phyloP scores from a whole-genome alignment of 2,888 invertebrate species.

The Campopleginae sp. region DNA sequence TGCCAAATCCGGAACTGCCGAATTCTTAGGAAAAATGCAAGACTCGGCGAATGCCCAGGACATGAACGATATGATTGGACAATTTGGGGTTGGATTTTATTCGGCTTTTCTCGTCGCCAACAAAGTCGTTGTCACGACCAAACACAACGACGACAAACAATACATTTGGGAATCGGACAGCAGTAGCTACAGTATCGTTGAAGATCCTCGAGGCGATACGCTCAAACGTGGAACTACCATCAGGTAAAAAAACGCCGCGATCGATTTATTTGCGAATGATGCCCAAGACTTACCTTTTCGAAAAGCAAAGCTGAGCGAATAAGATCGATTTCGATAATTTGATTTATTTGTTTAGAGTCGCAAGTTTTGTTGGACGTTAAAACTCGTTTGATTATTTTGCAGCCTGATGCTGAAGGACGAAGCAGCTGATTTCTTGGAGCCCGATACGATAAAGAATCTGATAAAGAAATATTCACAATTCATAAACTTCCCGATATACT shows the following conservation, averaged over 20 bases:
- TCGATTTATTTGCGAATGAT: background rate
- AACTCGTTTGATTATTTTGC: conserved; percentile 77
- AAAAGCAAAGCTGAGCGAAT: no score
- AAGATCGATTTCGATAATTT: no score
- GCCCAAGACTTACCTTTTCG: background rate
- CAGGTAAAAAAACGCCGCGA: conserved; percentile 85
- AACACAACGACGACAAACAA: conserved; percentile 96
- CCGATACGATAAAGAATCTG: conserved; percentile 94
- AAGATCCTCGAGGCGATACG: conserved; percentile 97
- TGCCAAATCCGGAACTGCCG: conserved; percentile 98
- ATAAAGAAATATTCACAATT: conserved; percentile 99
- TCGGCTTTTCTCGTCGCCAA: conserved; percentile 98
- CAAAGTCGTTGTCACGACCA: conserved; percentile 97
- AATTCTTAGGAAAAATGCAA: conserved; percentile 96
- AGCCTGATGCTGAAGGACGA: conserved; percentile 98
- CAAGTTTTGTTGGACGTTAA: background rate
- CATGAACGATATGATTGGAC: conserved; percentile 98
- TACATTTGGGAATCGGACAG: conserved; percentile 99
- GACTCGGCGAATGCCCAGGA: conserved; percentile 87
- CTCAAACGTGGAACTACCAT: conserved; percentile 95
- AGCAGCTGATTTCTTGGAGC: conserved; percentile 97
- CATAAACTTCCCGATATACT: conserved; percentile 99
- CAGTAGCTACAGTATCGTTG: conserved; percentile 92
- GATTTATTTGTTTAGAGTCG: no score
- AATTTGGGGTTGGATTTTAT: conserved; percentile 99